Base-by-base conservation (phyloP, 2,113 vertebrate genomes). In the Anguilla rostrata region DNA sequence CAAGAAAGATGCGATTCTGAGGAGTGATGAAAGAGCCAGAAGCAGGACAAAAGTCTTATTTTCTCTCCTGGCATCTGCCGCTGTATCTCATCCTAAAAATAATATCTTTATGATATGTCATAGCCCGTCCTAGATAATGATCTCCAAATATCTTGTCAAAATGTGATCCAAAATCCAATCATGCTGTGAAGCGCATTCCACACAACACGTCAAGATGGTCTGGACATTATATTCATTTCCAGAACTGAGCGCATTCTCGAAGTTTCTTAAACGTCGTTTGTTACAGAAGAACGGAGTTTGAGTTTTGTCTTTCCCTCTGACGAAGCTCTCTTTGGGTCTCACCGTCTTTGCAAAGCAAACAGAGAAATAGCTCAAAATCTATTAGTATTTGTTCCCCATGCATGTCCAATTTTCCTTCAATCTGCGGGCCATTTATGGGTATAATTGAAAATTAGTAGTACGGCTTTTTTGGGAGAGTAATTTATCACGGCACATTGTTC, bases 381-480 rank as follows among this genome's bases (percentile, higher is more conserved):
- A 91, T 93, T 92, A 87, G 81, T 94, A 92, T 95, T 95, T 94
- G 92, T 96, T 97, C 94, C 94, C 93, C 94, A 93, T 94, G 95
- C 97, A 95, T 91, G 96, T 97, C 96, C 93, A 97, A 97, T 98
- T 97, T 97, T 96, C 96, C 96, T 97, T 95, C 97, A 97, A 97
- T 98, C 96, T 96, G 95, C 95, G 96, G 96, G 96, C 97, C 97
- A 98, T 98, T 97, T 99, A 97, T 98, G 97, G 97, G 96, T 97
- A 97, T 99, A 99, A 99, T 99, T 99, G 98, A 99, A 99, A 99
- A 99, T 99, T 99, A 99, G 97, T 96, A 95, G 97, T 97, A 97
- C 97, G 98, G 98, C 96, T 98, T 97, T 98, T 97, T 97, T 95
- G 93, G 96, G 94, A 96, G 96, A 97, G 96, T 99, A 99, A 99